Evolutionary conservation across 92 coral and sea anemone genomes (phyloP).

Genomic region (Desmophyllum pertusum): DNA sequence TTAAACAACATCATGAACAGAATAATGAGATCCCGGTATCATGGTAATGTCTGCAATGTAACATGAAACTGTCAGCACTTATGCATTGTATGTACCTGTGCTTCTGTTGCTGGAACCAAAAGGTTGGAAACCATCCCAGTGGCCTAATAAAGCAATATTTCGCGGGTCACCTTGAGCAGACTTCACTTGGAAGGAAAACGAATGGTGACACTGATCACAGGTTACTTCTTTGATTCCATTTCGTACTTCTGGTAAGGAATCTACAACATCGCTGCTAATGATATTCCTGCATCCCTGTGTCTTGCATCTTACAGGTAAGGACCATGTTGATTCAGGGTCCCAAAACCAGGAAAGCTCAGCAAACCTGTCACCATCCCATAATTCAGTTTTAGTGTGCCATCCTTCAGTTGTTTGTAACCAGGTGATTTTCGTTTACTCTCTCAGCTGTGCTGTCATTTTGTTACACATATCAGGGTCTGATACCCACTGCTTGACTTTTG

Average conservation of each 20-base stretch:
- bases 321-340: constrained; percentile 59
- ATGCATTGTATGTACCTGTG: constrained; percentile 11
- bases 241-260: constrained; percentile 30
- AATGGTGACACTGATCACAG: constrained; percentile 34
- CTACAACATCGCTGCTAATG: constrained; percentile 31
- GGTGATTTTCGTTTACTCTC: constrained; percentile 59
- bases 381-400: constrained; percentile 49
- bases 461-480: constrained; percentile 60
- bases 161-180: constrained; percentile 30
- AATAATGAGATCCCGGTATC: no score
- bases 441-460: constrained; percentile 69
- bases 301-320: constrained; percentile 63
- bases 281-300: constrained; percentile 29
- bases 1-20: no score
- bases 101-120: constrained; percentile 59
- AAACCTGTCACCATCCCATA: constrained; percentile 73
- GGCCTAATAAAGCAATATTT: constrained; percentile 14
- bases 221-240: constrained; percentile 22
- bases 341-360: constrained; percentile 72
- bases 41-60: not conserved
- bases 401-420: constrained; percentile 57
- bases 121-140: constrained; percentile 71
- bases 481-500: constrained; percentile 63
- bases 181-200: not conserved
- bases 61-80: not conserved